These are phyloP conservation scores for Arge pagana DNA, from an alignment of 2,888 invertebrate species.

Conservation along the genomic window DNA sequence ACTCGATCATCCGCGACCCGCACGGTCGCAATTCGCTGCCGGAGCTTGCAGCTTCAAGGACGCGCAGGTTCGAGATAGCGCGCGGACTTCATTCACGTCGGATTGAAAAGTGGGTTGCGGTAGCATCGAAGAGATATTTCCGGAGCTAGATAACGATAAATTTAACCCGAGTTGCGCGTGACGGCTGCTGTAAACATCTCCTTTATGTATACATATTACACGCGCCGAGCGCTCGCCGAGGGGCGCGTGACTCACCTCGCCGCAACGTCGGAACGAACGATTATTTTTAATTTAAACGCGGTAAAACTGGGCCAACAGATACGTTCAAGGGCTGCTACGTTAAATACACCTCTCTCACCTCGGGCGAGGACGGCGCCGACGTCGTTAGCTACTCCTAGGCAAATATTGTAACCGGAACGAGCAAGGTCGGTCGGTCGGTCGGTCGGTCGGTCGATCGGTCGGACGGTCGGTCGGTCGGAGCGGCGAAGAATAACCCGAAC, in stretches of 20 bases:
- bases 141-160: conserved; percentile 14
- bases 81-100: too few species aligned
- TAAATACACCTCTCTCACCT: not conserved
- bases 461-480: not conserved
- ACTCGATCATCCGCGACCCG: too few species aligned
- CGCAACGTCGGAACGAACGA: not conserved
- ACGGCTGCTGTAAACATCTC: conserved; percentile 4
- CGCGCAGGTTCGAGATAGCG: too few species aligned
- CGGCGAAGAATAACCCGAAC: not conserved
- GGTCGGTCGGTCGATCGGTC: not conserved
- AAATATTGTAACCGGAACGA: not conserved
- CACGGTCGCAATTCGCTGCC: too few species aligned
- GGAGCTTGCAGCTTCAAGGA: too few species aligned
- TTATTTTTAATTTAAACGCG: not conserved
- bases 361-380: not conserved
- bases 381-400: not conserved
- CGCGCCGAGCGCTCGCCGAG: too few species aligned
- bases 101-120: not conserved
- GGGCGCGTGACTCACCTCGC: not conserved
- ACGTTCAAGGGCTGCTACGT: conserved; percentile 2
- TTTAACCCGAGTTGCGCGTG: conserved; percentile 3
- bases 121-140: conserved; percentile 11
- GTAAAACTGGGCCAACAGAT: conserved; percentile 6
- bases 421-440: not conserved
- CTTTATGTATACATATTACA: not conserved